phyloP scores from a whole-genome alignment of 2,888 invertebrate species.

The Andricus quercusramuli region DNA sequence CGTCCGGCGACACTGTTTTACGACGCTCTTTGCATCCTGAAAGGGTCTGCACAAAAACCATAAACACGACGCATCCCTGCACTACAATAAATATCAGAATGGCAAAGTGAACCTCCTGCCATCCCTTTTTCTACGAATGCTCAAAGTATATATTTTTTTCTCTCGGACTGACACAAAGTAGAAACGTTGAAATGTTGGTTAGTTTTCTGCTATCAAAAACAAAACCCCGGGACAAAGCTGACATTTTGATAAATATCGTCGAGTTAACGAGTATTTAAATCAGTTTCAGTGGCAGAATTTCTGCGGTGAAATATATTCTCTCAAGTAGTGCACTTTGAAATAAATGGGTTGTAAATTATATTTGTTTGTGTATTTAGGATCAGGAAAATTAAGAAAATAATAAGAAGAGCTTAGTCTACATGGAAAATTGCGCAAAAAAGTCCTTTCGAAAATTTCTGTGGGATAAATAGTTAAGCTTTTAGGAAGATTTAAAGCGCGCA shows the following conservation, averaged over 20 bases:
- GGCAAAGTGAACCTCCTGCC: background rate
- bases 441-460: background rate
- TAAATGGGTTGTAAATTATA: too few relatives aligned
- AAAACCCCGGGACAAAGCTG: slow-evolving; percentile 3
- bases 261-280: slow-evolving; percentile 31
- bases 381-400: too few relatives aligned
- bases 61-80: slow-evolving; percentile 69
- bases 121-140: background rate
- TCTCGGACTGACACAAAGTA: slow-evolving; percentile 24
- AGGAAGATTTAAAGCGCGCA: background rate
- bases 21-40: slow-evolving; percentile 69
- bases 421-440: too few relatives aligned
- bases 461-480: background rate
- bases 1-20: slow-evolving; percentile 66
- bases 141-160: background rate
- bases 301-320: slow-evolving; percentile 23
- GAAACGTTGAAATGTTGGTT: background rate
- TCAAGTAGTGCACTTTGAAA: too few relatives aligned
- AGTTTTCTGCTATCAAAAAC: background rate
- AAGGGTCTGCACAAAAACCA: slow-evolving; percentile 63
- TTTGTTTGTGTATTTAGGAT: too few relatives aligned
- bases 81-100: slow-evolving; percentile 71
- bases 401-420: too few relatives aligned
- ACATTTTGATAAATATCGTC: slow-evolving; percentile 14
- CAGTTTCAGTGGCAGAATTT: slow-evolving; percentile 10